Evolutionary conservation across 2,113 vertebrate species (phyloP).

Genomic region (Saimiri boliviensis): DNA sequence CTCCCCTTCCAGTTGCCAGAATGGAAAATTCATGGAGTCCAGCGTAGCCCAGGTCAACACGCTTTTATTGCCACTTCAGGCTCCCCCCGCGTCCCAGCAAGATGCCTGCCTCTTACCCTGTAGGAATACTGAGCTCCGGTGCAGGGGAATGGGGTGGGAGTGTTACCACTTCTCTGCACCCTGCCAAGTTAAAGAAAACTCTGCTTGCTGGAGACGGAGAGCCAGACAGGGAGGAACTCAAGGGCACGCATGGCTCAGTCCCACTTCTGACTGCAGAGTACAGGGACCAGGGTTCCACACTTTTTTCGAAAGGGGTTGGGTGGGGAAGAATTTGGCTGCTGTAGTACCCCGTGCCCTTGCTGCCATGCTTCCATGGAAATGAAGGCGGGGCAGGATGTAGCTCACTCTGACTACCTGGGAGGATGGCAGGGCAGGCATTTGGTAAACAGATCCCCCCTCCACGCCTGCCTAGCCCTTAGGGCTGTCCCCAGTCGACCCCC

Average conservation of each 20-base stretch:
- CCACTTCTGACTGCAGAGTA: conserved; percentile 15
- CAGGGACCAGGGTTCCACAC: conserved; percentile 30
- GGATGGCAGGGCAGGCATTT: conserved; percentile 44
- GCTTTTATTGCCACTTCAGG: conserved; percentile 73
- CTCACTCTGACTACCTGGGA: conserved; percentile 67
- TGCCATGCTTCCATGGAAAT: conserved; percentile 75
- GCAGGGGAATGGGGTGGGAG: neutral
- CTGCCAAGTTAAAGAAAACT: conserved; percentile 59
- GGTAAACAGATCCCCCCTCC: conserved; percentile 55
- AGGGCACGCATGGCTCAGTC: conserved; percentile 48
- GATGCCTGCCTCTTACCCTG: conserved; percentile 49
- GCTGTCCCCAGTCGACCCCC: conserved; percentile 60
- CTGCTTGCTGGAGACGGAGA: conserved; percentile 6
- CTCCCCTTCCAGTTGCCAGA: conserved; percentile 29
- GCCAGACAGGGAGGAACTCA: conserved; percentile 35
- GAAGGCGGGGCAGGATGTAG: conserved; percentile 70
- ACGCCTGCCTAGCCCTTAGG: neutral
- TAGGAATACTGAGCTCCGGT: conserved; percentile 35
- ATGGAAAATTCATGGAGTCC: conserved; percentile 67
- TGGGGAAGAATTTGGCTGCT: conserved; percentile 62
- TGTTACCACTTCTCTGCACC: neutral
- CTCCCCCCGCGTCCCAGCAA: conserved; percentile 32
- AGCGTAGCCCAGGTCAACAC: conserved; percentile 69
- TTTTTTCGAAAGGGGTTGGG: neutral
- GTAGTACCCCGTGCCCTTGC: conserved; percentile 19